A percentile compares a stretch with the other conserved stretches of the same genome.
phyloP scores from a whole-genome alignment of 2,888 invertebrate species.

The Elmis aenea region DNA sequence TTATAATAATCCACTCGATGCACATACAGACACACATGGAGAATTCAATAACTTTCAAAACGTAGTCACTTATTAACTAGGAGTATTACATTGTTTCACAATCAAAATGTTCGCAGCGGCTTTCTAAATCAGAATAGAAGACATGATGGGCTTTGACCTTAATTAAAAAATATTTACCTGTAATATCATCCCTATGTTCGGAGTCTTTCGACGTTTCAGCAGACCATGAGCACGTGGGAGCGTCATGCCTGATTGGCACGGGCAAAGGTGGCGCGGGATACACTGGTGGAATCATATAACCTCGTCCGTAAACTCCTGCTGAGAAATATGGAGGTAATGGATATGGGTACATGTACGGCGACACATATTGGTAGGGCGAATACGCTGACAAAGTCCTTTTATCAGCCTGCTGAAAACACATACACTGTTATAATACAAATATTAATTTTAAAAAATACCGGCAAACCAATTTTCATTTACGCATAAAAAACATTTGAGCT shows the following conservation, averaged over 20 bases:
- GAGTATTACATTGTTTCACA: too few relatives aligned
- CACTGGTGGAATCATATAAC: conserved; percentile 37
- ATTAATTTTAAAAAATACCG: too few relatives aligned
- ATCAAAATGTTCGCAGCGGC: too few relatives aligned
- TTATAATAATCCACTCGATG: conserved; percentile 16
- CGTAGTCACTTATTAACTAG: too few relatives aligned
- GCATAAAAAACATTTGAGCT: too few relatives aligned
- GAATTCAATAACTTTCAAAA: conserved; percentile 1
- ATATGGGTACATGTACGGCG: conserved; percentile 44
- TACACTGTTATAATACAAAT: too few relatives aligned
- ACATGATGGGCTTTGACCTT: neutral
- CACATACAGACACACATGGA: conserved; percentile 3
- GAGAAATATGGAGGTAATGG: conserved; percentile 39
- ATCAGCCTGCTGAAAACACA: conserved; percentile 23
- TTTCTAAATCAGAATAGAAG: neutral
- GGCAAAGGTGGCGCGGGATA: conserved; percentile 46
- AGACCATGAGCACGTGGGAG: conserved; percentile 54
- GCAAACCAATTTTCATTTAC: too few relatives aligned
- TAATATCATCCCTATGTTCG: conserved; percentile 55
- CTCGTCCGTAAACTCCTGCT: conserved; percentile 29
- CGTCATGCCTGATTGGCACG: conserved; percentile 45
- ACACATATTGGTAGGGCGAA: conserved; percentile 46
- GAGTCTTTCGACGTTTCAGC: conserved; percentile 49
- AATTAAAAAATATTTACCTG: conserved; percentile 43
- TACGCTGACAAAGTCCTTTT: conserved; percentile 36